Base-by-base conservation (phyloP, 2,797 vertebrate species). In the Coranthus polyacanthus region DNA sequence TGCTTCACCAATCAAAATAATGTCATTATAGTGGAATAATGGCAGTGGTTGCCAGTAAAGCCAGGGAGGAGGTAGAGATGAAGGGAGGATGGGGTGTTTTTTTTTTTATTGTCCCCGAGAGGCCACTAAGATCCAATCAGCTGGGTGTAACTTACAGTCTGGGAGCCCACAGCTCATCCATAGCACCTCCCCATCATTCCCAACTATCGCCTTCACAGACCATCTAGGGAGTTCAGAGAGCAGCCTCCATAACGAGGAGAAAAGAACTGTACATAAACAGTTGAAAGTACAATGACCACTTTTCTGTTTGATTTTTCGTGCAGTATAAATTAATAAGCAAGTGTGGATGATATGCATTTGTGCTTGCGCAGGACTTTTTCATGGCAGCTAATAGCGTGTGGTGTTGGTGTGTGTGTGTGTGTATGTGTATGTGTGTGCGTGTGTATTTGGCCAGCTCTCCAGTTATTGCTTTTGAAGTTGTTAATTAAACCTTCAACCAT, bases 401-500 rank as follows among this genome's bases (percentile, higher is more conserved):
- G 61, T 29, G 58, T 18, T 54, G 54, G 62, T 47, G 64, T 37
- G 57, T 67, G 43, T n/a, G 54, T 55, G 64, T 72, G n/a, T 49
- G 56, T 32, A 50, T 21, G 61, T 29, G 58, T 18, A 54, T 57
- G 62, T 47, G 64, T 37, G 57, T 67, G 43, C 49, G 3, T 78
- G 54, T 73, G 71, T 67, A 3, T 85, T 83, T 88, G 87, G 83
- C 88, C 83, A 37, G 81, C 79, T 85, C 86, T 82, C 81, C 83
- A 84, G 83, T 85, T 87, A 90, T 87, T 88, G 85, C 87, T 86
- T 91, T 90, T 93, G 88, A 93, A 91, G 89, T 90, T 88, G 79
- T 88, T 92, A 88, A 91, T 92, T 92, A 93, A 93, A 91, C 84
- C 83, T 86, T 87, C 84, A 88, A 84, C 89, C 91, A 91, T 92